phyloP scores from a whole-genome alignment of 2,113 vertebrate genomes.

The Poeciliopsis prolifica region DNA sequence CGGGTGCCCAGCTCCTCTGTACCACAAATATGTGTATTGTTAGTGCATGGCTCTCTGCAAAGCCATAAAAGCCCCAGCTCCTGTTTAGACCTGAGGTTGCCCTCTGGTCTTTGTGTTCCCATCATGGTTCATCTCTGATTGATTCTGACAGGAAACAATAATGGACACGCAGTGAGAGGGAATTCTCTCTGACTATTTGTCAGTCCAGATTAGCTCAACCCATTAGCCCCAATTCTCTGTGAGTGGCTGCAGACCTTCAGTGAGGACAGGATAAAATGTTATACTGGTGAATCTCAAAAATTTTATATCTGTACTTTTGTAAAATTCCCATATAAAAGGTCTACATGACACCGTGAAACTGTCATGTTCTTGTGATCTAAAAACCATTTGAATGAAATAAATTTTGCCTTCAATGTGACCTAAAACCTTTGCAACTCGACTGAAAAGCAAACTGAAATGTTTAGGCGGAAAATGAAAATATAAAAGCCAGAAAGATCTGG shows the following conservation, averaged over 20 bases:
- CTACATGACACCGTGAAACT: too few relatives aligned
- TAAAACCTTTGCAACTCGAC: not conserved
- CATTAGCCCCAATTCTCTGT: slow-evolving; percentile 11
- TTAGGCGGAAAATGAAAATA: not conserved
- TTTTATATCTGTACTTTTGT: too few relatives aligned
- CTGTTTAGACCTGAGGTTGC: slow-evolving; percentile 52
- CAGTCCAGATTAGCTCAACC: slow-evolving; percentile 66
- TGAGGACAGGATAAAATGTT: slow-evolving; percentile 9
- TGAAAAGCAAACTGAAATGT: not conserved
- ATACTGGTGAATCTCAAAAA: too few relatives aligned
- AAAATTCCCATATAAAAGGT: not conserved
- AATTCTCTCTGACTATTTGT: slow-evolving; percentile 76
- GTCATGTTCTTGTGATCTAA: too few relatives aligned
- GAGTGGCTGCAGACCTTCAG: slow-evolving; percentile 16
- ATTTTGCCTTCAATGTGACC: too few relatives aligned
- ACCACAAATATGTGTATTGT: slow-evolving; percentile 54
- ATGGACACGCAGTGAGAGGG: slow-evolving; percentile 62
- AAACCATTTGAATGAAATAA: too few relatives aligned
- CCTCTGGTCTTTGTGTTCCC: slow-evolving; percentile 72
- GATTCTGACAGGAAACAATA: slow-evolving; percentile 71
- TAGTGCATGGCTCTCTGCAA: slow-evolving; percentile 58
- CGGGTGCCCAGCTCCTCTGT: slow-evolving; percentile 37
- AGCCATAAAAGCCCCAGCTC: slow-evolving; percentile 59
- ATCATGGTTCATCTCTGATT: slow-evolving; percentile 72
- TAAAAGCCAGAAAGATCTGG: not conserved